Percentiles rank a stretch among this genome's conserved stretches.
phyloP scores from a whole-genome alignment of 2,888 invertebrate genomes.

The Gari tellinella region DNA sequence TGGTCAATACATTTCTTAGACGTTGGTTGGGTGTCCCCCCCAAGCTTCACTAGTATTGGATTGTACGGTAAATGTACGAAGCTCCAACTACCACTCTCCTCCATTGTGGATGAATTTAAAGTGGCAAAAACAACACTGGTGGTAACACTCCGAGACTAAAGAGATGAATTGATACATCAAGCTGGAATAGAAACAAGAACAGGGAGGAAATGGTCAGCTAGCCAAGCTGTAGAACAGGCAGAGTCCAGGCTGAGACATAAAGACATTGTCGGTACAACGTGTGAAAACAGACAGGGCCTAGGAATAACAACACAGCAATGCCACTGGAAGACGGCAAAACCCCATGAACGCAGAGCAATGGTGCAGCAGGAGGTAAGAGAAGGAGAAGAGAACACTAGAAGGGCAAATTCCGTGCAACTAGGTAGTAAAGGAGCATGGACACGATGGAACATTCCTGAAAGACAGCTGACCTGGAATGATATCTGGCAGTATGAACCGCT shows the following conservation, averaged over 20 bases:
- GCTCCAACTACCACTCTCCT: too few species aligned
- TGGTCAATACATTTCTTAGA: too few species aligned
- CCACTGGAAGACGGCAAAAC: too few species aligned
- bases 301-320: too few species aligned
- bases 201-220: constrained; percentile 30
- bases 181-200: constrained; percentile 28
- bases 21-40: too few species aligned
- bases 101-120: not conserved
- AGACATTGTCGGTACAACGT: constrained; percentile 23
- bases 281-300: constrained; percentile 10
- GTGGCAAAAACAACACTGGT: not conserved
- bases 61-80: too few species aligned
- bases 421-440: constrained; percentile 23
- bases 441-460: constrained; percentile 17
- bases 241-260: constrained; percentile 12
- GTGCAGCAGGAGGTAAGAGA: constrained; percentile 27
- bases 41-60: too few species aligned
- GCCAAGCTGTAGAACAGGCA: constrained; percentile 15
- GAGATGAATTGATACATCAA: constrained; percentile 12
- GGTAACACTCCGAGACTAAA: constrained; percentile 12
- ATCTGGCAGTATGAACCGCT: constrained; percentile 31
- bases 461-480: constrained; percentile 30
- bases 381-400: constrained; percentile 14
- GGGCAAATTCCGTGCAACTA: constrained; percentile 1
- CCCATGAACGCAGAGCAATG: constrained; percentile 6